A percentile compares a stretch with the other conserved stretches of the same genome.
These are phyloP conservation scores for Nycteola revayana DNA, from an alignment of 2,888 invertebrate genomes.

Conservation along the genomic window DNA sequence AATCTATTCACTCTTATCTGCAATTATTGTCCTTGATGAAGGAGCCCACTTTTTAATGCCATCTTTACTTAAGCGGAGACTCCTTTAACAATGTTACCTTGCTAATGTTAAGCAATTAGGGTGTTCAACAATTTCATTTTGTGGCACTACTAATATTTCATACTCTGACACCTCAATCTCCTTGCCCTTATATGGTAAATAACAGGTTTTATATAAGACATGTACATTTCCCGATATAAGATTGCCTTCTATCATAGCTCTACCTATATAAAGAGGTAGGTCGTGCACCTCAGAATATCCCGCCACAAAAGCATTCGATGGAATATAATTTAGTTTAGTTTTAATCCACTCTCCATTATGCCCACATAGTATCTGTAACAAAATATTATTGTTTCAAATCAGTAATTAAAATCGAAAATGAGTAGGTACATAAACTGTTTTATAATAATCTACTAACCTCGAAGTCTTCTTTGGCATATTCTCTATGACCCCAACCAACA, in stretches of 20 bases:
- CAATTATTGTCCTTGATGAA: too few relatives aligned
- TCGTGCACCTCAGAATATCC: conserved; percentile 73
- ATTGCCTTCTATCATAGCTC: conserved; percentile 86
- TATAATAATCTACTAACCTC: conserved; percentile 81
- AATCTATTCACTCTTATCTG: too few relatives aligned
- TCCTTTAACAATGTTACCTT: too few relatives aligned
- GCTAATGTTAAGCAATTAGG: too few relatives aligned
- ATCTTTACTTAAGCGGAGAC: too few relatives aligned
- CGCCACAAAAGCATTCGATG: conserved; percentile 84
- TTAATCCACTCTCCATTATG: conserved; percentile 72
- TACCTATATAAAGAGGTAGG: conserved; percentile 83
- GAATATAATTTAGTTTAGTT: conserved; percentile 79
- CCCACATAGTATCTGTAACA: conserved; percentile 53
- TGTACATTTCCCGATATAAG: conserved; percentile 88
- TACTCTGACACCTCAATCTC: conserved; percentile 33
- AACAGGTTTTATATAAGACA: conserved; percentile 85
- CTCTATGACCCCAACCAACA: conserved; percentile 87
- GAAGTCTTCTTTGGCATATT: conserved; percentile 85
- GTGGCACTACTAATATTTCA: conserved; percentile 40
- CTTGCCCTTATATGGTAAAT: conserved; percentile 80
- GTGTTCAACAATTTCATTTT: too few relatives aligned
- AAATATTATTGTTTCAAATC: too few relatives aligned
- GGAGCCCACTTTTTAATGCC: too few relatives aligned
- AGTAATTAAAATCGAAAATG: too few relatives aligned
- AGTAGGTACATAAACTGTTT: too few relatives aligned